Base-by-base conservation (phyloP, 92 coral and sea anemone species). In the Pocillopora meandrina region DNA sequence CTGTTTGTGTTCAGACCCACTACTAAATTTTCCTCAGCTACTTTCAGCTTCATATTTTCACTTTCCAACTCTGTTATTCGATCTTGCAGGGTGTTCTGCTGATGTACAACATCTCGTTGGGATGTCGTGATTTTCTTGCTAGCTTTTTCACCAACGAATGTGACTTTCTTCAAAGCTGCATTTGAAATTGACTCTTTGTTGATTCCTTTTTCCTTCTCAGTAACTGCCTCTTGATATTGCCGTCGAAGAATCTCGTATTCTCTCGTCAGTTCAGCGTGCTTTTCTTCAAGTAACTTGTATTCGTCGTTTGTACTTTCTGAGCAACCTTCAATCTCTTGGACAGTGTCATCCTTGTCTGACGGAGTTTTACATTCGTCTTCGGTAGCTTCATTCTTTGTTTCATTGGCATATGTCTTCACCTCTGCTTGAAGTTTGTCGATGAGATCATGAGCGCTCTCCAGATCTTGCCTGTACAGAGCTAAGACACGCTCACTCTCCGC, bases 401-500 rank as follows among this genome's bases (percentile, higher is more conserved):
- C 69, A 33, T 59, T 34, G 0, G 52, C 15, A 49, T 21, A 56
- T 49, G 19, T 62, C 58, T 73, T 73, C 31, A 31, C 56, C 3
- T 73, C 59, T n/a, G 73, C 86, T 75, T 74, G 80, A 17, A 83
- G 80, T 74, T 83, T 83, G 73, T 83, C 86, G 62, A 83, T 74
- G 31, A 83, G 80, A 18, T 83, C 88, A 20, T 84, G 82, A 15
- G 95, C 95, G 70, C 91, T 89, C 74, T 94, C 95, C 71, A 94
- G 81, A 77, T 94, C 95, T 35, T 82, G 85, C 74, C 90, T 91
- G 80, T 92, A 90, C 74, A 87, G 87, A 15, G 92, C 87, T 42
- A 94, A 83, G 74, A 78, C 90, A 17, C 92, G 90, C 61, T 94
- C 95, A n/a, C 90, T 68, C 59, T 92, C 88, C 35, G 82, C 76